A percentile compares a stretch with the other conserved stretches of the same genome.
Evolutionary conservation across 2,113 vertebrate species (phyloP).

Genomic region (Leptodactylus fuscus): DNA sequence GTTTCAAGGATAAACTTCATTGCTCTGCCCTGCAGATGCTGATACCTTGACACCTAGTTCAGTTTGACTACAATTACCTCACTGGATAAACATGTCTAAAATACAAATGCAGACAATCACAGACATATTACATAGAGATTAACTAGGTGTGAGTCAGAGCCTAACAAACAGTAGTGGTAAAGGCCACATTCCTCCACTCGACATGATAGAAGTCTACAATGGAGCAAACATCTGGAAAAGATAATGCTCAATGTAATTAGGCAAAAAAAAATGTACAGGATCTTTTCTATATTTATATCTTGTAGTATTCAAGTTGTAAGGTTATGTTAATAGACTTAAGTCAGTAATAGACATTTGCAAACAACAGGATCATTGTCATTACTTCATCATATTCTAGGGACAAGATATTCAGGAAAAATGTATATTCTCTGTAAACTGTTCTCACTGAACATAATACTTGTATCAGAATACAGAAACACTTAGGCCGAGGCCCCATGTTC

Average conservation of each 20-base stretch:
- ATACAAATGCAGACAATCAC: constrained; percentile 2
- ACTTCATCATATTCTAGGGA: too few species aligned
- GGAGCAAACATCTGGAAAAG: constrained; percentile 22
- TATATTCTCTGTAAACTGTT: too few species aligned
- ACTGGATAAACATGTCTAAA: constrained; percentile 26
- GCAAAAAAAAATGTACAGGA: background rate
- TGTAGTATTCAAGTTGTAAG: background rate
- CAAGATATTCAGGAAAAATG: too few species aligned
- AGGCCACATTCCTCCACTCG: constrained; percentile 7
- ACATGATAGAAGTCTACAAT: background rate
- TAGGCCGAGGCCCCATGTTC: too few species aligned
- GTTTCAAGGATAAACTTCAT: too few species aligned
- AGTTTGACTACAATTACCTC: constrained; percentile 43
- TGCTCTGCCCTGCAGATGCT: background rate
- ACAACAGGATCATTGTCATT: too few species aligned
- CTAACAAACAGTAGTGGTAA: constrained; percentile 25
- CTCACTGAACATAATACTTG: too few species aligned
- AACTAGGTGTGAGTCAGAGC: constrained; percentile 43
- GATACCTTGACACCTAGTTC: background rate
- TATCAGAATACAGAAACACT: too few species aligned
- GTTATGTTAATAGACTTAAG: background rate
- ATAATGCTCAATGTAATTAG: background rate
- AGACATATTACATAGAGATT: constrained; percentile 19
- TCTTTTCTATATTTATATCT: background rate
- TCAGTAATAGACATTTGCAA: background rate